Conservation (phyloP, 2,797 vertebrate species). For the Semotilus atromaculatus region DNA sequence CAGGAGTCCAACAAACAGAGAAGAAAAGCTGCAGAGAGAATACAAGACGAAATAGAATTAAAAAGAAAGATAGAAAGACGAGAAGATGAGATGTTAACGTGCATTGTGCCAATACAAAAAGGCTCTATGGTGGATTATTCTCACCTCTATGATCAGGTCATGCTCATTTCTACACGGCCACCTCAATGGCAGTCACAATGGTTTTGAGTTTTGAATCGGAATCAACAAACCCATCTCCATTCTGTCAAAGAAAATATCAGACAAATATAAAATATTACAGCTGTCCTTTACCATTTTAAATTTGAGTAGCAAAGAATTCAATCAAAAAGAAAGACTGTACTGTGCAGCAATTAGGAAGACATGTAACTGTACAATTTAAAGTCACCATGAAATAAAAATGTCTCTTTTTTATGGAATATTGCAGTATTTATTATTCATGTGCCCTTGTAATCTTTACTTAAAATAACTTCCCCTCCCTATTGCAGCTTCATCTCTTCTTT, state of each 20-base stretch:
- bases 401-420: not conserved
- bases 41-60: not conserved
- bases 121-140: not conserved
- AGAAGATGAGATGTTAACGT: not conserved
- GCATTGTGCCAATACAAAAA: not conserved
- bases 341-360: not conserved
- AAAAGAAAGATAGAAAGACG: not conserved
- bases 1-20: conserved; percentile 55
- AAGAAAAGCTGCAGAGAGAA: conserved; percentile 50
- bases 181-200: conserved; percentile 57
- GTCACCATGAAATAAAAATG: not conserved
- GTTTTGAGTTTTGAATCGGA: conserved; percentile 46
- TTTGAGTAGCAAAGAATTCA: not conserved
- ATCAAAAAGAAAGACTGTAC: not conserved
- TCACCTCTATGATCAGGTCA: conserved; percentile 54
- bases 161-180: conserved; percentile 55
- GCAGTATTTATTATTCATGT: not conserved
- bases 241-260: conserved; percentile 50
- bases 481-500: not conserved
- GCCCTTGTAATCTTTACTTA: not conserved
- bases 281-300: not conserved
- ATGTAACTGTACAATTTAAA: not conserved
- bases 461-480: not conserved
- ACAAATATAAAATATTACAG: not conserved
- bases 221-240: conserved; percentile 65